Conservation (phyloP, 2,888 invertebrate genomes). For the Cetonia aurata region DNA sequence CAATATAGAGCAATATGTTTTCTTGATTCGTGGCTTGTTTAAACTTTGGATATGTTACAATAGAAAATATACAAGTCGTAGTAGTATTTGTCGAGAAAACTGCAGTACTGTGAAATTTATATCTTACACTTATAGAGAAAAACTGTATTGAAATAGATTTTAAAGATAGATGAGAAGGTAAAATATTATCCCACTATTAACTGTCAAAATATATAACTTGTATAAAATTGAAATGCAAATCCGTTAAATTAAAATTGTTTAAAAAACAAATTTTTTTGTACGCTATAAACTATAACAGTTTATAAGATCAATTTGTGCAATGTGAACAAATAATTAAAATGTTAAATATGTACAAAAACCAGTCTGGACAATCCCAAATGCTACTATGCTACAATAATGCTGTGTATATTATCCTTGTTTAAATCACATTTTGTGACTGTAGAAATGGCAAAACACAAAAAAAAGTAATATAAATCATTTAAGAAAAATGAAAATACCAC, state of each 20-base stretch:
- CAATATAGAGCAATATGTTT: constrained; percentile 71
- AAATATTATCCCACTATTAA: too few species aligned
- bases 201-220: too few species aligned
- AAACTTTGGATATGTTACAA: background rate
- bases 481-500: constrained; percentile 30
- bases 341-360: constrained; percentile 47
- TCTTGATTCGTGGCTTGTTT: constrained; percentile 69
- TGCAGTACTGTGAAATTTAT: too few species aligned
- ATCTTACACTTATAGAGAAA: too few species aligned
- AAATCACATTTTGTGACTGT: constrained; percentile 4
- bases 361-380: constrained; percentile 57
- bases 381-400: constrained; percentile 62
- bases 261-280: too few species aligned
- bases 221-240: background rate
- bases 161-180: too few species aligned
- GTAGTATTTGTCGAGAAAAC: too few species aligned
- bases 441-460: constrained; percentile 43
- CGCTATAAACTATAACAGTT: background rate
- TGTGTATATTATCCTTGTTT: constrained; percentile 68
- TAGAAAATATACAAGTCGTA: too few species aligned
- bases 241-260: background rate
- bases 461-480: constrained; percentile 25
- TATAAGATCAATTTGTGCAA: background rate
- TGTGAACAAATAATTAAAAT: constrained; percentile 1
- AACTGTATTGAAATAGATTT: too few species aligned